Evolutionary conservation across 2,888 invertebrate genomes (phyloP).

Genomic region (Caenorhabditis zanzibari): DNA sequence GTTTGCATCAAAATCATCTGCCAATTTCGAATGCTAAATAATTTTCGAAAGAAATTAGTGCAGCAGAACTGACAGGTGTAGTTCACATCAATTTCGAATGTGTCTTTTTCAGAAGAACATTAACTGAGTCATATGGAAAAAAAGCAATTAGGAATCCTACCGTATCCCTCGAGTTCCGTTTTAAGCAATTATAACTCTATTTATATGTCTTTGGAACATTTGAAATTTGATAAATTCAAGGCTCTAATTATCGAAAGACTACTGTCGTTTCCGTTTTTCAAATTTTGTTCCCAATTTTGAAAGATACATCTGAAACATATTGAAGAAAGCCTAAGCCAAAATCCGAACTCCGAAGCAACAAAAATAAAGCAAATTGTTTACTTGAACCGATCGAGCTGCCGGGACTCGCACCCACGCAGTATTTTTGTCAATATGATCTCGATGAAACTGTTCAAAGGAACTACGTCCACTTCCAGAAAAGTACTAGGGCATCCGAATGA

Average conservation of each 20-base stretch:
- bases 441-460: slow-evolving; percentile 16
- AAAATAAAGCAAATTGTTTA: slow-evolving; percentile 9
- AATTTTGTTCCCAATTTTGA: neutral
- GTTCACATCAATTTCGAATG: neutral
- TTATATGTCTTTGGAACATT: neutral
- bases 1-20: slow-evolving; percentile 12
- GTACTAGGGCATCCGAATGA: slow-evolving; percentile 10
- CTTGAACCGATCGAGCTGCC: slow-evolving; percentile 2
- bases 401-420: neutral
- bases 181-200: slow-evolving; percentile 5
- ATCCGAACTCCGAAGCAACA: slow-evolving; percentile 1
- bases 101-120: neutral
- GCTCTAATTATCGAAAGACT: neutral
- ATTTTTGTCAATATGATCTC: slow-evolving; percentile 8
- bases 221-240: neutral
- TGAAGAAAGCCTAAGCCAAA: neutral
- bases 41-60: neutral
- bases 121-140: neutral
- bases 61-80: slow-evolving; percentile 4
- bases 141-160: slow-evolving; percentile 1
- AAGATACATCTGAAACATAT: neutral
- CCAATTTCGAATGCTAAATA: neutral
- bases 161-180: neutral
- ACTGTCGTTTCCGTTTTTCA: neutral
- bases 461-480: slow-evolving; percentile 4